Evolutionary conservation across 2,797 vertebrate species (phyloP).

Genomic region (Lemur catta): DNA sequence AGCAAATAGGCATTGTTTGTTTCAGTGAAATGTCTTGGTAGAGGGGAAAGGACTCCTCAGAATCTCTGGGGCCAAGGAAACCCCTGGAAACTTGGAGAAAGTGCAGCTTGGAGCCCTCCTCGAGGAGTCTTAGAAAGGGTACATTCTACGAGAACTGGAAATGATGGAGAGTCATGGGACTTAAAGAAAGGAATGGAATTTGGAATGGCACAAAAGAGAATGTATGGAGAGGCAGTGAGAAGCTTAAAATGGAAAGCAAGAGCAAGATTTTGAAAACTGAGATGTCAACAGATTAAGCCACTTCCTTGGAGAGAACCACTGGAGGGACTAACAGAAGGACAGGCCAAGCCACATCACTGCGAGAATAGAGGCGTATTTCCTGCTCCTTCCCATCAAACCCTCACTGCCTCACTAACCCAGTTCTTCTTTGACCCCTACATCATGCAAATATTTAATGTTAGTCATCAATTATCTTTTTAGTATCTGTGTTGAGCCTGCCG

Average conservation of each 20-base stretch:
- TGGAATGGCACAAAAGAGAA: slow-evolving; percentile 18
- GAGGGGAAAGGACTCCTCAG: background rate
- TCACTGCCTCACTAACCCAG: background rate
- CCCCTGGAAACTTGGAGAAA: background rate
- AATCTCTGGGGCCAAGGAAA: background rate
- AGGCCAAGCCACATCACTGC: background rate
- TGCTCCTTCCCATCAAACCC: background rate
- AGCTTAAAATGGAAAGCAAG: slow-evolving; percentile 16
- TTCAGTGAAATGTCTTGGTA: background rate
- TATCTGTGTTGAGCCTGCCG: background rate
- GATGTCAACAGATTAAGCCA: background rate
- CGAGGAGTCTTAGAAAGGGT: background rate
- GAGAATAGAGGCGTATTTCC: background rate
- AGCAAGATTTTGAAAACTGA: slow-evolving; percentile 36
- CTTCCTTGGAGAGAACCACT: background rate
- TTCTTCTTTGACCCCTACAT: slow-evolving; percentile 23
- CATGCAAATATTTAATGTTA: slow-evolving; percentile 36
- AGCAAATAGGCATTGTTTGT: background rate
- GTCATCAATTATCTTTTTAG: background rate
- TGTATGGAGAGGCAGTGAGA: background rate
- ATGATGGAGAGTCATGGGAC: background rate
- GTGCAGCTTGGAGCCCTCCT: background rate
- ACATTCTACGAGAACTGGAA: background rate
- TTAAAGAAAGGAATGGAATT: slow-evolving; percentile 13
- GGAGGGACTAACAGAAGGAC: background rate